Evolutionary conservation across 2,113 vertebrate species (phyloP).

Genomic region (Tautogolabrus adspersus): DNA sequence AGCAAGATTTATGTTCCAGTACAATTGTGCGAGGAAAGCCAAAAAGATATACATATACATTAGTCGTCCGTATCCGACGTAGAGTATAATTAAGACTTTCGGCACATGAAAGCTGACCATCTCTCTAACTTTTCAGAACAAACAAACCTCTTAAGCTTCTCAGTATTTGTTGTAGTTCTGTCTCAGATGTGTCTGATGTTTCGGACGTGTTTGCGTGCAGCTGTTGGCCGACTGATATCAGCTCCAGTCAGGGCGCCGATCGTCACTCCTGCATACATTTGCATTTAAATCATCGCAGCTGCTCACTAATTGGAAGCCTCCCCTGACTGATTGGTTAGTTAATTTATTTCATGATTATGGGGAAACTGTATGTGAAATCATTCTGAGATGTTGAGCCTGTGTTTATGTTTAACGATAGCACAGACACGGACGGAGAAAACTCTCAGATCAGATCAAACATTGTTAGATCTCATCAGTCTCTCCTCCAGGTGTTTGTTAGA

Average conservation of each 20-base stretch:
- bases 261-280: conserved; percentile 47
- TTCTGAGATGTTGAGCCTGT: not conserved
- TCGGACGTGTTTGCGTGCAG: too few relatives aligned
- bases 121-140: too few relatives aligned
- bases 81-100: too few relatives aligned
- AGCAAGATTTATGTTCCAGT: conserved; percentile 5
- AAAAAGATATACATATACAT: too few relatives aligned
- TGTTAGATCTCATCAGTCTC: conserved; percentile 2
- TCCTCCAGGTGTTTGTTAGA: not conserved
- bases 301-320: conserved; percentile 43
- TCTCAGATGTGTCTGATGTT: not conserved
- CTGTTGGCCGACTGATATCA: not conserved
- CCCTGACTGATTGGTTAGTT: conserved; percentile 43
- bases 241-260: conserved; percentile 13
- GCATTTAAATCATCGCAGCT: conserved; percentile 58
- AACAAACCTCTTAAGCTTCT: too few relatives aligned
- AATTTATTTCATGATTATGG: not conserved
- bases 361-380: not conserved
- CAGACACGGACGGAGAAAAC: not conserved
- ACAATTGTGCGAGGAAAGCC: not conserved
- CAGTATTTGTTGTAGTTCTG: too few relatives aligned
- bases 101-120: too few relatives aligned
- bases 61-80: too few relatives aligned
- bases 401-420: not conserved
- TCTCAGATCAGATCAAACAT: not conserved